Conservation (phyloP, 1,140 invertebrate genomes). For the Meloidogyne hapla region DNA sequence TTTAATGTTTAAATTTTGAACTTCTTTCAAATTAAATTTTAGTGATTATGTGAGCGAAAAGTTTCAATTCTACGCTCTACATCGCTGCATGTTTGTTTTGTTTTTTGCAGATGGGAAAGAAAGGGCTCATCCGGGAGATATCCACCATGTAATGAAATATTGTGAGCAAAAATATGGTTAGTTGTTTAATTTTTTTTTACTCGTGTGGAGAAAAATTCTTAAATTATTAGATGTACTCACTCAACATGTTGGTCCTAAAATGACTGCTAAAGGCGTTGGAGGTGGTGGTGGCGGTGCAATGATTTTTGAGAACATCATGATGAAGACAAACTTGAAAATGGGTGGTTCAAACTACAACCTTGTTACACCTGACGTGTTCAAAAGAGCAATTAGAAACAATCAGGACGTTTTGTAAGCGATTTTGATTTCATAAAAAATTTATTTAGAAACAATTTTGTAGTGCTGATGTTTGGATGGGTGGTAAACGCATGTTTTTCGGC, state of each 20-base stretch:
- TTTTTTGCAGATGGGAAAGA: slow-evolving; percentile 31
- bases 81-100: slow-evolving; percentile 25
- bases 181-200: background rate
- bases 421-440: background rate
- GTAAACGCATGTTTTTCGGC: slow-evolving; percentile 22
- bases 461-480: slow-evolving; percentile 10
- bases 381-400: slow-evolving; percentile 2
- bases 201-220: no score
- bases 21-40: background rate
- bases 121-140: slow-evolving; percentile 2
- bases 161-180: slow-evolving; percentile 24
- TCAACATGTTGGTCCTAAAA: slow-evolving; percentile 14
- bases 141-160: slow-evolving; percentile 31
- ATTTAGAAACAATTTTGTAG: background rate
- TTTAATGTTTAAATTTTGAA: background rate
- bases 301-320: slow-evolving; percentile 32
- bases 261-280: slow-evolving; percentile 20
- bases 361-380: slow-evolving; percentile 7
- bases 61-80: slow-evolving; percentile 5
- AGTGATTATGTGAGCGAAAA: slow-evolving; percentile 20
- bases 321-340: slow-evolving; percentile 43
- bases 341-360: slow-evolving; percentile 33
- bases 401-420: slow-evolving; percentile 21
- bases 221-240: slow-evolving; percentile 2
- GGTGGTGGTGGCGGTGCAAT: slow-evolving; percentile 20